Base-by-base conservation (phyloP, 2,888 invertebrate species). In the Brenthis hecate region DNA sequence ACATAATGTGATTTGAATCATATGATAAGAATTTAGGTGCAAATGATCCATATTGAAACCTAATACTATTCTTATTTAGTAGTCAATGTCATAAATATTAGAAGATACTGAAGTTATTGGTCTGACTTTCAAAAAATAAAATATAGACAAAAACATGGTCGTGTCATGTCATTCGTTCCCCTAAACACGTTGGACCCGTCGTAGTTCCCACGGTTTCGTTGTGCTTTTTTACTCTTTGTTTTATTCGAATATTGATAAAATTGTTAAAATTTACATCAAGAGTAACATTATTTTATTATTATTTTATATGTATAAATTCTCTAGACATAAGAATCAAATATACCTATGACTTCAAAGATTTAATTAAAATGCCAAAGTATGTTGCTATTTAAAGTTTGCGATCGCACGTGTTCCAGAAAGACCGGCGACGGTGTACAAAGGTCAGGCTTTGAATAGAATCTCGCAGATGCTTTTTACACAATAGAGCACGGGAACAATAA, bases 391-490 rank as follows among this genome's bases (percentile, higher is more conserved):
- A 51, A 67, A 57, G 23, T 50, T 82, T 77, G 82, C 80, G 81
- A 84, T 76, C 76, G 83, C 86, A 85, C 87, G 85, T 87, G 88
- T 83, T 81, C 74, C 64, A 65, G 66, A 71, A 71, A 74, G 64
- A 68, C 60, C 60, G 73, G 69, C 73, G 75, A 74, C 77, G 74
- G 75, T 73, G 78, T 76, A 75, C 79, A 89, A 88, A 91, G 91
- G 88, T 90, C 87, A 87, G 73, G 77, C 76, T 76, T 73, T 85
- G 87, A 88, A 89, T 89, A 86, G 85, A 84, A 74, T 79, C 75
- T 74, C 78, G 85, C 91, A 91, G 89, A 87, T 91, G 91, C 82
- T 80, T 70, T 75, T 72, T 77, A 73, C 79, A 87, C 85, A 88
- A 89, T 86, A 77, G 79, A 71, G 68, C 79, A 73, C 76, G 72